Percentiles rank a stretch among this genome's conserved stretches.
These are phyloP conservation scores for Patiria pectinifera DNA, from an alignment of 53 echinoderm and acorn worm genomes.

Conservation along the genomic window DNA sequence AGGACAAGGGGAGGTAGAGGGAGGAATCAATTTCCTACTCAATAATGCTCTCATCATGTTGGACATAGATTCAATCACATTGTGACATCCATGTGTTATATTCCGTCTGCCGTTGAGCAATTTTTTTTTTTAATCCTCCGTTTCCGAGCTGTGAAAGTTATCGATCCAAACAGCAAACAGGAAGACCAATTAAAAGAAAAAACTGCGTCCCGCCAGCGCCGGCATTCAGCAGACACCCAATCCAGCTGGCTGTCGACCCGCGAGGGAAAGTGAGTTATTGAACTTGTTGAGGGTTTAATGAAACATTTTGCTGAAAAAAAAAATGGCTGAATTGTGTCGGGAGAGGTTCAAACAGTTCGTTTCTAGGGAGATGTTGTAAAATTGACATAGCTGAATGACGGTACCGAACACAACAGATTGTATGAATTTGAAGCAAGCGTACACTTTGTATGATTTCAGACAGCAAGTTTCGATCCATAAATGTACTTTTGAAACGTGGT, in stretches of 20 bases:
- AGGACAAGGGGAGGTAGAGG: neutral
- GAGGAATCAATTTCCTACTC: neutral
- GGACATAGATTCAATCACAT: neutral
- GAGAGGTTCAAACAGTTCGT: neutral
- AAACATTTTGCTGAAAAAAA: neutral
- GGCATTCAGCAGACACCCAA: neutral
- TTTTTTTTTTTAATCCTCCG: neutral
- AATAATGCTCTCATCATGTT: neutral
- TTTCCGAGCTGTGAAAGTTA: neutral
- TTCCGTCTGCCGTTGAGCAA: neutral
- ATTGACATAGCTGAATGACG: neutral
- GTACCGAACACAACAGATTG: too few species aligned
- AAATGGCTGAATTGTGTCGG: neutral
- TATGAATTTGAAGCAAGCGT: too few species aligned
- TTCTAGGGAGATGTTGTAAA: neutral
- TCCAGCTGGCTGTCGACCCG: constrained; percentile 39
- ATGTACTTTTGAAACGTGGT: too few species aligned
- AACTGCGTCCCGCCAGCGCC: neutral
- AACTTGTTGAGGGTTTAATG: neutral
- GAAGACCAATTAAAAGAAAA: constrained; percentile 29
- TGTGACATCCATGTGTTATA: neutral
- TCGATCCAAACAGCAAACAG: constrained; percentile 30
- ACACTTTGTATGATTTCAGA: too few species aligned
- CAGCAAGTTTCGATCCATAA: too few species aligned
- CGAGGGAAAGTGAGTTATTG: constrained; percentile 12